A percentile compares a stretch with the other conserved stretches of the same genome.
phyloP scores from a whole-genome alignment of 1,140 invertebrate genomes.

The Drosophila subpulchrella region DNA sequence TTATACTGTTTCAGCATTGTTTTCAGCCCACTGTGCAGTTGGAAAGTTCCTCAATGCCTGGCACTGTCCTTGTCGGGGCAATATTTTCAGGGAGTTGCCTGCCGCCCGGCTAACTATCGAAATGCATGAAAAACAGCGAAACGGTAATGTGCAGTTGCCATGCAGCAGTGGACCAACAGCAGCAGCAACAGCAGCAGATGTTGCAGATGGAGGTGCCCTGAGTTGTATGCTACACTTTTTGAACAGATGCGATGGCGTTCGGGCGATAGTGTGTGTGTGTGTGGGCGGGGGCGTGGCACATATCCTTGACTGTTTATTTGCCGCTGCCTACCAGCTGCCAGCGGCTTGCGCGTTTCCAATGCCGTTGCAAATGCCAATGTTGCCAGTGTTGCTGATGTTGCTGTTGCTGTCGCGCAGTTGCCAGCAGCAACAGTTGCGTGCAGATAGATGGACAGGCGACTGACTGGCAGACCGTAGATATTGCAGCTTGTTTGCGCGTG shows the following conservation, averaged over 20 bases:
- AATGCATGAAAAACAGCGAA: conserved; percentile 77
- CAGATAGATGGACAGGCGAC: conserved; percentile 63
- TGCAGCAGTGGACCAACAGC: conserved; percentile 29
- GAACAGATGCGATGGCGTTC: conserved; percentile 15
- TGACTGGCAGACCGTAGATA: conserved; percentile 42
- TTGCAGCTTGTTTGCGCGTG: conserved; percentile 35
- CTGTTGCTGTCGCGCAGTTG: conserved; percentile 29
- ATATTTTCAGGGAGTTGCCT: conserved; percentile 61
- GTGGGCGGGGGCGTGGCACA: conserved; percentile 22
- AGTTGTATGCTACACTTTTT: conserved; percentile 65
- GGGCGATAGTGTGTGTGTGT: conserved; percentile 1
- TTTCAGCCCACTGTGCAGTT: conserved; percentile 3
- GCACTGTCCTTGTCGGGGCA: conserved; percentile 19
- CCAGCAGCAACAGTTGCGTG: conserved; percentile 52
- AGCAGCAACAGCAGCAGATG: conserved; percentile 40
- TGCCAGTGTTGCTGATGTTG: conserved; percentile 19
- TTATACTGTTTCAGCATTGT: no score
- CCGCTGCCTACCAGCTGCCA: conserved; percentile 42
- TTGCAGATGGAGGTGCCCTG: conserved; percentile 37
- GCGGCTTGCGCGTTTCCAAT: conserved; percentile 63
- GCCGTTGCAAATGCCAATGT: conserved; percentile 42
- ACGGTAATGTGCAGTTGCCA: conserved; percentile 75
- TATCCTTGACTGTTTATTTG: conserved; percentile 62
- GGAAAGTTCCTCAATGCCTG: background rate
- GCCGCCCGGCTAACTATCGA: conserved; percentile 55